Base-by-base conservation (phyloP, 2,888 invertebrate genomes). In the Temnothorax unifasciatus region DNA sequence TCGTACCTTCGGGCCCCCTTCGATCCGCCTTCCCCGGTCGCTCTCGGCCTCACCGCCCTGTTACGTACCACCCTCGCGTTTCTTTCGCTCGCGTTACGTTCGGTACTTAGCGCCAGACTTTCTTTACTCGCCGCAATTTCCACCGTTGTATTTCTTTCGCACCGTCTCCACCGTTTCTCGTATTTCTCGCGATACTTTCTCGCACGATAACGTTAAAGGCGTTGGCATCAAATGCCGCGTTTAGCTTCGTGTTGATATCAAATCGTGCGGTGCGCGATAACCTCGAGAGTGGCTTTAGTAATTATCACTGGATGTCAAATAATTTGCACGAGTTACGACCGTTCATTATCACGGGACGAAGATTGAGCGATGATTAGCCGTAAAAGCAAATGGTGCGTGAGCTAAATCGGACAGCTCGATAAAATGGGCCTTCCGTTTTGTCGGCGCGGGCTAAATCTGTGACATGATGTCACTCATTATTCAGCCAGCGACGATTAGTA, bases 21-120 rank as follows among this genome's bases (percentile, higher is more conserved):
- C 63, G 63, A 79, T 84, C 75, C 71, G 59, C 82, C 77, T 57
- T 75, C 66, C 83, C 76, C 44, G 64, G 38, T 34, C 13, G 13
- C 38, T 38, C n/a, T 64, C 76, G 44, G 0, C n/a, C 61, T 76
- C 44, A 13, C 25, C 47, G 54, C 3, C 21, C 47, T 13, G 38
- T 44, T 29, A 29, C 29, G 29, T 29, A 2, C 38, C 54, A 50
- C 11, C 5, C 41, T 38, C 25, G 57, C 57, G n/a, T 61, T 73
- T 44, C 34, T 47, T 47, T 73, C 69, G 47, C 57, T 79, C 71
- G 79, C 52, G 50, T 82, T 63, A n/a, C 61, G 3, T 15, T 47
- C 25, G 61, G 41, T 15, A 68, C 44, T 77, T 77, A 77, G 15
- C 11, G 52, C 52, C 50, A n/a, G 21, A 50, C 69, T 73, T 81